Conservation (phyloP, 2,797 vertebrate genomes). For the Tragopan temminckii region DNA sequence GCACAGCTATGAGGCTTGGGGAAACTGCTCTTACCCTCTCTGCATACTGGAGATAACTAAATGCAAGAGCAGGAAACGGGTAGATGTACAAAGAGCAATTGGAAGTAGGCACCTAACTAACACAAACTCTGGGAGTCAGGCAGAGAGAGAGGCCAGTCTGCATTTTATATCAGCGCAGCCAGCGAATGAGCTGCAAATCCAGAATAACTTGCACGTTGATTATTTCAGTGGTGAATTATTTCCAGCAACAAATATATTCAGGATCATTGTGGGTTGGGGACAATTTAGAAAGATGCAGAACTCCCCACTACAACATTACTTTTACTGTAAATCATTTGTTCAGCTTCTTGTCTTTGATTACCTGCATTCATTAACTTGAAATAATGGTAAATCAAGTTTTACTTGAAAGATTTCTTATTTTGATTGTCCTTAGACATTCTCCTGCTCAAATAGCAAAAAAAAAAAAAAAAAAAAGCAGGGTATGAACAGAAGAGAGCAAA, state of each 20-base stretch:
- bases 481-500: background rate
- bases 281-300: conserved; percentile 8
- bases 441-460: background rate
- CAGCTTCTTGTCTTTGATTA: conserved; percentile 37
- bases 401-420: conserved; percentile 1
- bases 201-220: background rate
- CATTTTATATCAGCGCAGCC: background rate
- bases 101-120: background rate
- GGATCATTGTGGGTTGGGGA: background rate
- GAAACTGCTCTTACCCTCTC: background rate
- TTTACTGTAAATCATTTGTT: conserved; percentile 30
- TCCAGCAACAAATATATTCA: conserved; percentile 1
- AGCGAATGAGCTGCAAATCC: background rate
- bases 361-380: conserved; percentile 43
- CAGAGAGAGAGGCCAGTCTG: background rate
- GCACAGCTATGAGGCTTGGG: background rate
- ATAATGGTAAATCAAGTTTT: background rate
- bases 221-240: background rate
- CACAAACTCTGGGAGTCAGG: background rate
- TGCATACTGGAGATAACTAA: background rate
- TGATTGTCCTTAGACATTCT: background rate
- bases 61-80: background rate
- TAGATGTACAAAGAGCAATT: background rate
- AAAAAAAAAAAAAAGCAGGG: background rate
- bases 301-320: background rate